Conservation (phyloP, 2,888 invertebrate species). For the Diaprepes abbreviatus region DNA sequence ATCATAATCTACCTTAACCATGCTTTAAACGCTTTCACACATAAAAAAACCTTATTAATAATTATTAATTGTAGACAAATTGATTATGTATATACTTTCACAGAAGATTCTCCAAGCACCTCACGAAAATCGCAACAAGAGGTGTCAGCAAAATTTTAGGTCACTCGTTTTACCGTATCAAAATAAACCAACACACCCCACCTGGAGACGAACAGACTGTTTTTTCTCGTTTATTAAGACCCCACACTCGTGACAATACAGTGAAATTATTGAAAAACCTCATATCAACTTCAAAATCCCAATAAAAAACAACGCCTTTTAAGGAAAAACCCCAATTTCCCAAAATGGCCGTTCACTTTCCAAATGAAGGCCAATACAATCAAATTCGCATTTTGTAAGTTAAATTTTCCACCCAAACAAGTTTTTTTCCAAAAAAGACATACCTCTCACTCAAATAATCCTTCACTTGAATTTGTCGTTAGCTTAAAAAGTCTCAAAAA, state of each 20-base stretch:
- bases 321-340: slow-evolving; percentile 35
- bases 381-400: background rate
- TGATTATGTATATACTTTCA: no score
- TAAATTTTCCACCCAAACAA: background rate
- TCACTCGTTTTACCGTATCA: slow-evolving; percentile 13
- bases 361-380: slow-evolving; percentile 25
- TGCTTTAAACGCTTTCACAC: no score
- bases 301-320: slow-evolving; percentile 35
- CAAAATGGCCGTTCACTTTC: slow-evolving; percentile 46
- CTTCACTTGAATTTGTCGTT: background rate
- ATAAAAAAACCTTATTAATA: no score
- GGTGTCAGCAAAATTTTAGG: background rate
- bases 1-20: no score
- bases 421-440: background rate
- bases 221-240: background rate
- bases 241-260: background rate
- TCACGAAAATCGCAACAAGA: background rate
- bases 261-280: background rate
- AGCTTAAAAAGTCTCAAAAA: background rate
- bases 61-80: no score
- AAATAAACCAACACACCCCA: slow-evolving; percentile 37
- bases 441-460: slow-evolving; percentile 36
- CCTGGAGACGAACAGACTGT: slow-evolving; percentile 5
- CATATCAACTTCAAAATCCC: background rate
- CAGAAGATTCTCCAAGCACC: no score